Evolutionary conservation across 2,797 vertebrate species (phyloP), one percentile per base, ranked within the genome.

Genomic region (Sebastes iracundus): DNA sequence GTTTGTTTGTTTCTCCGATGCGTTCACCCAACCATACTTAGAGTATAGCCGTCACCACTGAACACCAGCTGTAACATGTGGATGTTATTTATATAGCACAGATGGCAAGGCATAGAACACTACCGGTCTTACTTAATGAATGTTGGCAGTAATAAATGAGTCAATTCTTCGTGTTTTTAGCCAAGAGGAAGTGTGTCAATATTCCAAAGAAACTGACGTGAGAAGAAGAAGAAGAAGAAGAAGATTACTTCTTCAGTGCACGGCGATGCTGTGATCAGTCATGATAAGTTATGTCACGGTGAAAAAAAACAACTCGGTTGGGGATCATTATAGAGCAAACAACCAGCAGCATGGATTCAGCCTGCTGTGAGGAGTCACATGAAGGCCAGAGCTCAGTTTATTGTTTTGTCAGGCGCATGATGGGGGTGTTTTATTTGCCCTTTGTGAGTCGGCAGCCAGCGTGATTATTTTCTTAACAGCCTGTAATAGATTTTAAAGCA

Each of bases 1-100:
- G 33, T 59, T 78, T 82, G 68, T 82, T 88, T 85, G 74, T 75
- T 67, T 83, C 23, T 64, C 33, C 58, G 81, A 82, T 71, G 75
- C 62, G 3, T 78, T 80, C 65, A 73, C 25, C 35, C 79, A 75
- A 60, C 59, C 87, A 68, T 77, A 77, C 77, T 9, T 77, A 79
- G 42, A 79, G 42, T 68, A 42, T 80, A 66, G 79, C 75, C 71
- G 71, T 83, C 76, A 77, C 65, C 61, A 2, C 75, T 7, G 33
- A 84, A 72, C 79, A 66, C 79, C 87, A 81, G 88, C 89, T 91
- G 89, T 84, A 85, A 87, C 70, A 61, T 72, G 85, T 85, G 86
- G 79, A 90, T 79, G 72, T 81, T 78, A 56, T 75, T 89, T 84
- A 81, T 79, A 70, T 23, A 67, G 82, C 71, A 58, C 92, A 92